Conservation (phyloP, 1,140 invertebrate species). For the Telenomus remus region DNA sequence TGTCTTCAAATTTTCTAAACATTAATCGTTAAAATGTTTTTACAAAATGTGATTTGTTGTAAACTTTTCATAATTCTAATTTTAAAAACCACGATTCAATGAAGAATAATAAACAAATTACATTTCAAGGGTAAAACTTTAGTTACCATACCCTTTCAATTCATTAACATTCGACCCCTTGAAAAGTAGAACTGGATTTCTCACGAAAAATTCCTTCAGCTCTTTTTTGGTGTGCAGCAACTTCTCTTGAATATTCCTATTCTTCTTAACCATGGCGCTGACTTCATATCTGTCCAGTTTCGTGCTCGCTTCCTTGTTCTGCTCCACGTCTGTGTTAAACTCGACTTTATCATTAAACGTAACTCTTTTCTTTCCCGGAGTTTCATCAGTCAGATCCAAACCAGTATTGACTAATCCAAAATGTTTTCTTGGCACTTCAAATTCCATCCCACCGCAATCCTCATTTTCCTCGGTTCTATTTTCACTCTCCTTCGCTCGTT, state of each 20-base stretch:
- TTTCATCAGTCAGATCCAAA: constrained; percentile 68
- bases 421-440: constrained; percentile 64
- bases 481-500: not conserved
- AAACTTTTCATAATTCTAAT: no score
- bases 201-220: constrained; percentile 62
- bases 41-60: no score
- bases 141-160: constrained; percentile 66
- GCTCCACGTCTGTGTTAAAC: constrained; percentile 63
- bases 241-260: constrained; percentile 11
- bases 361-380: constrained; percentile 64
- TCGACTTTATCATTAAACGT: constrained; percentile 71
- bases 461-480: not conserved
- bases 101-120: no score
- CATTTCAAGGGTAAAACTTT: not conserved
- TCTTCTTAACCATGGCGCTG: constrained; percentile 48
- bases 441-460: constrained; percentile 53
- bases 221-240: constrained; percentile 57
- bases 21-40: no score
- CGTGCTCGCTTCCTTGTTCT: constrained; percentile 62
- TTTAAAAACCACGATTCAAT: no score
- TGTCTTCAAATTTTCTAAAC: no score
- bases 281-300: constrained; percentile 71
- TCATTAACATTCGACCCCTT: constrained; percentile 68
- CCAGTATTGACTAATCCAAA: constrained; percentile 67
- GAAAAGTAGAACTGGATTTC: constrained; percentile 61